Evolutionary conservation across 2,888 invertebrate genomes (phyloP), one percentile per base, ranked within the genome.

Genomic region (Argyra leucocephala): DNA sequence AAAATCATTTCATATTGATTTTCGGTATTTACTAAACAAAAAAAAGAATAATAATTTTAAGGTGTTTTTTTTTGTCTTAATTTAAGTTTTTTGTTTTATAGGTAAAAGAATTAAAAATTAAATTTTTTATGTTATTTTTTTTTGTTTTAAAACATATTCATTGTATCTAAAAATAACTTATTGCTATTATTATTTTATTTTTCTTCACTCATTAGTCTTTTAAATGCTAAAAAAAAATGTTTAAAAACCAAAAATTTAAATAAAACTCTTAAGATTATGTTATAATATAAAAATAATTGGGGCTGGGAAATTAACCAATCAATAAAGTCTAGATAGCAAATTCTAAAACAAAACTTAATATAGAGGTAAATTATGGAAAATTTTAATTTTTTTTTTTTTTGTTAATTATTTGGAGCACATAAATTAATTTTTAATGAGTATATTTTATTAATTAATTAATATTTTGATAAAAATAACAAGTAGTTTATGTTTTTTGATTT

Each of bases 301-400:
- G 48, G 12, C 48, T 48, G 48, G 48, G 48, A n/a, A 31, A 48
- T 48, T 48, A 48, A 48, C 48, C 12, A 48, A 18, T 26, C 12
- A 31, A 31, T 31, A 31, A 31, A 31, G 12, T 10, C 12, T 10
- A 48, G 18, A 15, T 18, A 48, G 48, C 5, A 48, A 18, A n/a
- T 5, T 48, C 31, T 7, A 31, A 31, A 6, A 10, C 4, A 31
- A 31, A 31, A 48, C 48, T 48, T 15, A n/a, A n/a, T n/a, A n/a
- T n/a, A n/a, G 48, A 48, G 48, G 48, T 48, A 48, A 48, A 48
- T 48, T 48, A 48, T 48, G n/a, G 48, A 48, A 48, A 48, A 31
- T 31, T 26, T 48, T 48, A 48, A 37, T 48, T 48, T 48, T 48
- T 48, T 18, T 48, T 18, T 48, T 1, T 48, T 2, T 18, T 12